Evolutionary conservation across 2,888 invertebrate genomes (phyloP).

Genomic region (Megamerina dolium): DNA sequence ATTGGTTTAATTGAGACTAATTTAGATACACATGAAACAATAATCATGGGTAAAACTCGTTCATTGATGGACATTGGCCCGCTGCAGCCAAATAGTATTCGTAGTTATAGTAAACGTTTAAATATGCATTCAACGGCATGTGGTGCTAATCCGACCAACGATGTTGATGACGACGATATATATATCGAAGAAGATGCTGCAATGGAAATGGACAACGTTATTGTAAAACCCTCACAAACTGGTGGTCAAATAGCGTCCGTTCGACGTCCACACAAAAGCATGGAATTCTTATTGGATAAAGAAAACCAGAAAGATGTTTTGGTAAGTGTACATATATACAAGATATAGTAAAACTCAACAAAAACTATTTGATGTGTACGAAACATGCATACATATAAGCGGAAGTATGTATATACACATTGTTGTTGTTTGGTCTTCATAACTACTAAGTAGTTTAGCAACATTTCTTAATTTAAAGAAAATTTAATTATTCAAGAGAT

Average conservation of each 20-base stretch:
- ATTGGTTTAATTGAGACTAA: conserved; percentile 86
- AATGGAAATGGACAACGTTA: conserved; percentile 30
- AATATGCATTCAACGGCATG: conserved; percentile 28
- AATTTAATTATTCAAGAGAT: too few relatives aligned
- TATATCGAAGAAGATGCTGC: conserved; percentile 42
- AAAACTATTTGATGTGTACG: too few relatives aligned
- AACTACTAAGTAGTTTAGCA: too few relatives aligned
- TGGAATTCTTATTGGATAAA: conserved; percentile 93
- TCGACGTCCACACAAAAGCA: conserved; percentile 74
- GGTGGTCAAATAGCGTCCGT: conserved; percentile 41
- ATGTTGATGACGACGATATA: conserved; percentile 24
- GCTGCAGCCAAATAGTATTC: conserved; percentile 20
- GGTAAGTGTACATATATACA: conserved; percentile 68
- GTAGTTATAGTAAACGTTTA: conserved; percentile 30
- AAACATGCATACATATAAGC: too few relatives aligned
- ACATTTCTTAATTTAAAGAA: too few relatives aligned
- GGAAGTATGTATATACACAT: too few relatives aligned
- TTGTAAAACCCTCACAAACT: conserved; percentile 27
- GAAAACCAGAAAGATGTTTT: conserved; percentile 80
- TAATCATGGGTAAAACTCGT: conserved; percentile 58
- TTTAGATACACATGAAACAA: conserved; percentile 70
- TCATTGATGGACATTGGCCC: conserved; percentile 60
- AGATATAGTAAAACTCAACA: too few relatives aligned
- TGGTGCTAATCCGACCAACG: conserved; percentile 21
- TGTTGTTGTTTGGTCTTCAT: too few relatives aligned